Evolutionary conservation across 2,797 vertebrate genomes (phyloP), one percentile per base, ranked within the genome.

Genomic region (Crocidura indochinensis): DNA sequence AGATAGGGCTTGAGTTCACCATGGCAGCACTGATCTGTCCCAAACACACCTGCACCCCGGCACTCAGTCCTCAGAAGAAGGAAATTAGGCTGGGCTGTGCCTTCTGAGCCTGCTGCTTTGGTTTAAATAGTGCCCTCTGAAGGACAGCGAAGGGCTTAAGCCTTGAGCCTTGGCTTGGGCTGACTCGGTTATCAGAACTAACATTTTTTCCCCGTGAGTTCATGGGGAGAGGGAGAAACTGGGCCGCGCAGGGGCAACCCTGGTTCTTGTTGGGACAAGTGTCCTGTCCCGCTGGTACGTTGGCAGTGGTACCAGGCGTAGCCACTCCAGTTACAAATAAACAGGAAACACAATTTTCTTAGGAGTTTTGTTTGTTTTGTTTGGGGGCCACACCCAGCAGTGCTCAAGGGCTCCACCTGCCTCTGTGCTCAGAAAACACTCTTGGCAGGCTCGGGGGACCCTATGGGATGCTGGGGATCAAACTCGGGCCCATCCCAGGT

Each of bases 251-350:
- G 2, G 24, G 60, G 19, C 22, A 2, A 26, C 19, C 49, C 75
- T 62, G 24, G 2, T 4, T 10, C 0, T 6, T 62, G 24, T n/a
- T 6, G 2, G n/a, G 14, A 8, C 78, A 2, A 1, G 47, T 29
- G 24, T 20, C 65, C 24, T 81, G 78, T 29, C 79, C 51, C 24
- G 22, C 1, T 6, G 24, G 49, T 2, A 80, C 2, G 0, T 0
- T 27, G 10, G 19, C 20, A 29, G 11, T 62, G 19, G 6, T 67
- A 24, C 20, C 22, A 38, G 56, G 67, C 31, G n/a, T 19, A 9
- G 75, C 49, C 51, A 19, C 56, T 5, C 7, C 56, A 20, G 22
- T 60, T 60, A 4, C 5, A 19, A 60, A 20, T 20, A 60, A 20
- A 60, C 6, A 60, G 56, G 56, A 60, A 60, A 15, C 56, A 60